Base-by-base conservation (phyloP, 1,140 invertebrate genomes). In the Drosophila arizonae region DNA sequence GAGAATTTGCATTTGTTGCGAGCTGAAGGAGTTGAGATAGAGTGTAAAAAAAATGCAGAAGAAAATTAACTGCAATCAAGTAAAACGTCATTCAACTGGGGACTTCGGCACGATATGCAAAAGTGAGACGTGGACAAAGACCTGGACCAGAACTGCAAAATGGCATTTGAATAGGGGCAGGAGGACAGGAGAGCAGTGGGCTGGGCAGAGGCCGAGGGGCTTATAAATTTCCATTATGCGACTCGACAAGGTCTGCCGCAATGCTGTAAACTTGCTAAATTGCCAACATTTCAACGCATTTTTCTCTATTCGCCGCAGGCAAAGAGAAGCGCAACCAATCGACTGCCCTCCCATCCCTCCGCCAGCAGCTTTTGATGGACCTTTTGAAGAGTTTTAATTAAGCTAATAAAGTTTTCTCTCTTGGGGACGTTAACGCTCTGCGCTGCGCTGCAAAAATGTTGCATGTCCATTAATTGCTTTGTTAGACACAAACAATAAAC, bases 11-110 rank as follows among this genome's bases (percentile, higher is more conserved):
- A 89, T 88, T 72, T 63, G 69, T 64, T 77, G 60, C 73, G 71
- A 55, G 57, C 77, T 65, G 70, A 52, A 69, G 45, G 60, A 57
- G 67, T 9, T 57, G 45, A 48, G 17, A n/a, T 8, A 21, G n/a
- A 54, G 28, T 10, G 52, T 46, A 64, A 72, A 63, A 63, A 45
- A 51, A 55, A 39, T 39, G 10, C 36, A 11, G 36, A 68, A 71
- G 28, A 77, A 88, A 88, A 88, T 88, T 89, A 88, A 88, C 85
- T 88, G 80, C 84, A 88, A 88, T 88, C 84, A 88, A 88, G 77
- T 85, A 66, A 88, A 88, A 85, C 84, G 84, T 88, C 84, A 88
- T 88, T 88, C 84, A 88, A 79, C 79, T 61, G 36, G 65, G 62
- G 50, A 62, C 50, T 56, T 64, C 60, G 41, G 21, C 58, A 63